A percentile compares a stretch with the other conserved stretches of the same genome.
Conservation (phyloP, 2,113 vertebrate species). For the Ammospiza caudacuta region DNA sequence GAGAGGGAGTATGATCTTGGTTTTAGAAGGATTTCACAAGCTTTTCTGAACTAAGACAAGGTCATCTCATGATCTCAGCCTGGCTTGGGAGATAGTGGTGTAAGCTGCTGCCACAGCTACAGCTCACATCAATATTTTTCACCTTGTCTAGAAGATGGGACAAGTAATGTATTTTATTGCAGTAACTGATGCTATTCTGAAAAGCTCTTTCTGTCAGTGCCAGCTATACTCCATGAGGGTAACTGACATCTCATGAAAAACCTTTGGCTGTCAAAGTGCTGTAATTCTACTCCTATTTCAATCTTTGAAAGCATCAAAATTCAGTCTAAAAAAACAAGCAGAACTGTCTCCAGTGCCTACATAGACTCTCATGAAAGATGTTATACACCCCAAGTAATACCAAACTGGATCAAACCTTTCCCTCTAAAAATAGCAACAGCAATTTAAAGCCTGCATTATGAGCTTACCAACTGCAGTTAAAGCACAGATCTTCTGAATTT, state of each 20-base stretch:
- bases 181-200: neutral
- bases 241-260: neutral
- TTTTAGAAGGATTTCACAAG: neutral
- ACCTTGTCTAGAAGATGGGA: neutral
- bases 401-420: neutral
- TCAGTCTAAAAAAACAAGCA: neutral
- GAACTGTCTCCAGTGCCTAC: neutral
- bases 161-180: conserved; percentile 26
- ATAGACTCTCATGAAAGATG: neutral
- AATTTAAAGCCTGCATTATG: neutral
- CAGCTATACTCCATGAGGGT: neutral
- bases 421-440: neutral
- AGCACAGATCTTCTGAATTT: neutral
- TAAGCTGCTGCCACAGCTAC: neutral
- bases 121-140: neutral
- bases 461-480: neutral
- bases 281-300: conserved; percentile 11
- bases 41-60: conserved; percentile 30
- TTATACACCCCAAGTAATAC: neutral
- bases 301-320: conserved; percentile 13
- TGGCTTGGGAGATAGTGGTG: neutral
- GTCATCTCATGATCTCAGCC: conserved; percentile 29
- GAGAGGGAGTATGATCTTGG: neutral
- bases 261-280: neutral
- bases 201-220: conserved; percentile 23